Base-by-base conservation (phyloP, 92 coral and sea anemone species). In the Parazoanthus atlanticus region DNA sequence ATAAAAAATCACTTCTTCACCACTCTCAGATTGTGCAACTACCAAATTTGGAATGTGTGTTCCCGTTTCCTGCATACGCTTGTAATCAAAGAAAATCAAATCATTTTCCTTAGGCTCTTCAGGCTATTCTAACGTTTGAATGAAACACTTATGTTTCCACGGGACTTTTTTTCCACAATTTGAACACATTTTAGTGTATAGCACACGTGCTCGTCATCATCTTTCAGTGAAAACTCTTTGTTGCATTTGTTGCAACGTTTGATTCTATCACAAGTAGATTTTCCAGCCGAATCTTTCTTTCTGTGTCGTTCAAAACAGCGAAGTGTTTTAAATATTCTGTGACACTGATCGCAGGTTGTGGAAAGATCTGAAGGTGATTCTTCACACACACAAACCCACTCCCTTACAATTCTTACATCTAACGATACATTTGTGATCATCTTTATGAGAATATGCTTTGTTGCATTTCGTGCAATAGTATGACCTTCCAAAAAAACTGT, bases 211-310 rank as follows among this genome's bases (percentile, higher is more conserved):
- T 11, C 41, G 0, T 2, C 25, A 1, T 0, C 0, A n/a, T 1
- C 0, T 0, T 0, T 2, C 1, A 0, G 1, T 11, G 43, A 30
- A 73, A 0, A 9, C 40, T 7, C n/a, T n/a, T 73, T 73, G 0
- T 30, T 30, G 3, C 77, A 73, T 0, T 0, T 0, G 0, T 0
- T 10, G 19, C 77, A 73, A 16, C 36, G 33, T 6, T 13, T 31
- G 3, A 5, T 6, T 7, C 1, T 30, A 1, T 8, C 7, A 7
- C 77, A 73, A 0, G 40, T 31, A 5, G 75, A 29, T 34, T 0
- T 0, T 0, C 6, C 3, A 5, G 43, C 43, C 43, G 43, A 5
- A 4, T 40, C 41, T 40, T 40, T 8, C n/a, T n/a, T n/a, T n/a
- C n/a, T n/a, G n/a, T n/a, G n/a, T n/a, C n/a, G n/a, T n/a, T n/a